Evolutionary conservation across 2,888 invertebrate genomes (phyloP).

Genomic region (Xanthostigma xanthostigma): DNA sequence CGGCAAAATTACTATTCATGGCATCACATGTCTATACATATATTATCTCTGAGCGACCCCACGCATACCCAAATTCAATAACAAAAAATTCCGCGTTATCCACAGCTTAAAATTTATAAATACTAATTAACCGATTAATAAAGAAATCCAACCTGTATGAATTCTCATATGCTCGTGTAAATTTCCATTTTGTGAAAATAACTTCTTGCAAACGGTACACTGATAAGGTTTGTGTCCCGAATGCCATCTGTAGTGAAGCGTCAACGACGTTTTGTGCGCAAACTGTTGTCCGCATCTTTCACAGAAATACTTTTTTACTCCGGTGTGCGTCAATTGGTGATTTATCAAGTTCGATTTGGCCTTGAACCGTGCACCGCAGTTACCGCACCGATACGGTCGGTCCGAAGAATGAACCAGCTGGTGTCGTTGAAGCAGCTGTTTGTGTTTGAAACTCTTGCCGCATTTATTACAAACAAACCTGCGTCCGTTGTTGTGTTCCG

Average conservation of each 20-base stretch:
- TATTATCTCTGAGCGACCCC: too few relatives aligned
- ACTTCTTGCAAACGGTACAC: slow-evolving; percentile 53
- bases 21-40: too few relatives aligned
- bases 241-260: slow-evolving; percentile 57
- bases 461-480: slow-evolving; percentile 63
- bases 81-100: too few relatives aligned
- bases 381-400: slow-evolving; percentile 46
- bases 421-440: slow-evolving; percentile 58
- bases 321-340: slow-evolving; percentile 57
- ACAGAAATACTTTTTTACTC: slow-evolving; percentile 53
- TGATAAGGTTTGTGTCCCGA: slow-evolving; percentile 51
- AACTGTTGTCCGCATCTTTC: slow-evolving; percentile 58
- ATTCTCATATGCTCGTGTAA: slow-evolving; percentile 60
- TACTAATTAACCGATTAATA: too few relatives aligned
- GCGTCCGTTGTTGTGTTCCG: slow-evolving; percentile 48
- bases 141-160: slow-evolving; percentile 35
- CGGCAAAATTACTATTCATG: too few relatives aligned
- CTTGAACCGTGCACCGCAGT: slow-evolving; percentile 46
- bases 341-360: slow-evolving; percentile 56
- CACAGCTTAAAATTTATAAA: too few relatives aligned
- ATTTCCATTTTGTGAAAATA: slow-evolving; percentile 66
- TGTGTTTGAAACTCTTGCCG: slow-evolving; percentile 58
- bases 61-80: too few relatives aligned
- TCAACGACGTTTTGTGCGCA: slow-evolving; percentile 62
- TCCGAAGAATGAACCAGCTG: slow-evolving; percentile 62